Base-by-base conservation (phyloP, 2,797 vertebrate genomes). In the Eulemur mongoz region DNA sequence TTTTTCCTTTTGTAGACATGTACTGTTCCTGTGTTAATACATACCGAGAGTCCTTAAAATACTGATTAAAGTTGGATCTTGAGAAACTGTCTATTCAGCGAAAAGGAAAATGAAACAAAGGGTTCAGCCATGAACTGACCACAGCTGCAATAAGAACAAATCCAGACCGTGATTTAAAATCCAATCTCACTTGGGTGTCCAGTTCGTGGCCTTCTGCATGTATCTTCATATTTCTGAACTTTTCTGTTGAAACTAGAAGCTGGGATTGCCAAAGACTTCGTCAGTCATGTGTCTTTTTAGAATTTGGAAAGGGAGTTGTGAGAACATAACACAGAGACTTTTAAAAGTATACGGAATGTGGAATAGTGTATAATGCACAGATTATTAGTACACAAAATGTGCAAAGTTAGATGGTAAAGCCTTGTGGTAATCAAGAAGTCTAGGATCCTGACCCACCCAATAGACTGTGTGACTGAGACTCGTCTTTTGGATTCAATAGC, bases 91-190 rank as follows among this genome's bases (percentile, higher is more conserved):
- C 43, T n/a, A 48, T 48, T 95, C 54, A 52, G 15, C 22, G 78
- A 91, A 83, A 91, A 75, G 15, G 18, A 95, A 88, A 90, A 89
- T 23, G n/a, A 83, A 87, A 63, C 32, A 40, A 75, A 89, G 30
- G 22, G 75, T 91, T 93, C 30, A 59, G 35, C 43, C 59, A 17
- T 20, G 40, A 81, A 94, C 17, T 75, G 35, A 91, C 32, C 2
- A 38, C 6, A 54, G 12, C 25, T 85, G 32, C 32, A 72, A 50
- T 89, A 79, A 86, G 38, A 85, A 82, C 7, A 89, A 81, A 73
- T 59, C 76, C 40, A 81, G 65, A 84, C 14, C 17, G 70, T 30
- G 18, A 83, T 54, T 43, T 13, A 43, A 81, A 80, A 40, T 79
- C 38, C 9, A 72, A 23, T 61, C 17, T 67, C 79, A 7, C 7